Evolutionary conservation across 1,140 invertebrate species (phyloP).

Genomic region (Megalopta genalis): DNA sequence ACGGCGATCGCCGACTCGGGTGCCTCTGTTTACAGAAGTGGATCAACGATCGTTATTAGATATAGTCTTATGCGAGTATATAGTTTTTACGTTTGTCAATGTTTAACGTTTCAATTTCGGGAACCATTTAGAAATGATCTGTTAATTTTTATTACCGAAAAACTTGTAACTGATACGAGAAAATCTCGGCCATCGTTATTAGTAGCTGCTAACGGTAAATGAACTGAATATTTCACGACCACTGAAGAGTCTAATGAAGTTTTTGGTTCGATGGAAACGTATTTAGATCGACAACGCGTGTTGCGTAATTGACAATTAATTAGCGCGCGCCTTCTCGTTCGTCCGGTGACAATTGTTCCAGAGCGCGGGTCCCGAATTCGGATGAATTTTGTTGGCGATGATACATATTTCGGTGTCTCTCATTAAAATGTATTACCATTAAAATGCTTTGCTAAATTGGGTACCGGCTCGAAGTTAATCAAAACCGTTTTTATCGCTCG

Average conservation of each 20-base stretch:
- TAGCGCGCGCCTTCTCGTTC: neutral
- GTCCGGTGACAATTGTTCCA: neutral
- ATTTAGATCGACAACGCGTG: neutral
- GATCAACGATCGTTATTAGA: no score
- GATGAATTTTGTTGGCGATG: neutral
- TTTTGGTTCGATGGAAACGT: neutral
- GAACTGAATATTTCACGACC: neutral
- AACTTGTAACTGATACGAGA: neutral
- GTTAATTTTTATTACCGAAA: neutral
- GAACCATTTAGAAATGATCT: no score
- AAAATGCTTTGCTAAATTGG: constrained; percentile 24
- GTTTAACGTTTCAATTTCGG: no score
- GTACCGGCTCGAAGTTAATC: constrained; percentile 23
- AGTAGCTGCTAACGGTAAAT: neutral
- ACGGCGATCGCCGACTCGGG: no score
- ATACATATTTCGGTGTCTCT: constrained; percentile 1
- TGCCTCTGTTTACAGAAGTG: no score
- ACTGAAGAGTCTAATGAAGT: neutral
- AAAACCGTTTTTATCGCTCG: constrained; percentile 34
- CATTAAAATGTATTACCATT: constrained; percentile 40
- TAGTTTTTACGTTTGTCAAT: no score
- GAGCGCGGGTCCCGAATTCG: neutral
- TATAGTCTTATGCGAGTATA: no score
- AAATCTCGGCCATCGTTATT: neutral
- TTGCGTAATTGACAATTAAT: constrained; percentile 4